Evolutionary conservation across 2,888 invertebrate species (phyloP).

Genomic region (Parnassius apollo): DNA sequence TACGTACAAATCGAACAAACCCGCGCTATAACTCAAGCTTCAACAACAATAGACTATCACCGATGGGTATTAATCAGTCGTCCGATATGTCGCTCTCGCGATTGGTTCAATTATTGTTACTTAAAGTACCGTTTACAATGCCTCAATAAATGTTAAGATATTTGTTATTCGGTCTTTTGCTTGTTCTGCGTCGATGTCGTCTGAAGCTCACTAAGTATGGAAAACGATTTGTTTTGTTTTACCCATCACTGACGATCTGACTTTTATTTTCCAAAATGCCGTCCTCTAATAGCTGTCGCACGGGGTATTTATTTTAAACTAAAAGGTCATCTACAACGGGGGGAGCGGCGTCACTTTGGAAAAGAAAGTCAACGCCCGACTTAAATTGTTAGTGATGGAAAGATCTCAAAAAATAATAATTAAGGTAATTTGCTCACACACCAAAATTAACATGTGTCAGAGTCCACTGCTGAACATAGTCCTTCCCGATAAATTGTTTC

Average conservation of each 20-base stretch:
- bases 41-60: slow-evolving; percentile 46
- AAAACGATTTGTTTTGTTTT: slow-evolving; percentile 32
- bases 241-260: too few relatives aligned
- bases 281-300: too few relatives aligned
- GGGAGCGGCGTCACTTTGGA: too few relatives aligned
- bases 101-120: slow-evolving; percentile 79
- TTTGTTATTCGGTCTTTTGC: slow-evolving; percentile 69
- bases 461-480: too few relatives aligned
- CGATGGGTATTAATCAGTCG: slow-evolving; percentile 63
- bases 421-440: background rate
- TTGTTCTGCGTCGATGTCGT: slow-evolving; percentile 60
- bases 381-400: background rate
- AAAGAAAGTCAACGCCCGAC: too few relatives aligned
- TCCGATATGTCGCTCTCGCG: slow-evolving; percentile 34
- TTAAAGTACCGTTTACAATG: slow-evolving; percentile 72
- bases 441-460: too few relatives aligned
- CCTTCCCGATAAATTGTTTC: too few relatives aligned
- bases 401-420: background rate
- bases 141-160: slow-evolving; percentile 71
- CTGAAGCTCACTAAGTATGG: slow-evolving; percentile 40
- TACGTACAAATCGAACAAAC: slow-evolving; percentile 41
- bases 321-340: too few relatives aligned
- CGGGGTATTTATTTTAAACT: too few relatives aligned
- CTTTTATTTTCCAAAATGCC: too few relatives aligned
- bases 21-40: slow-evolving; percentile 44